Percentiles rank a stretch among this genome's conserved stretches.
Evolutionary conservation across 2,113 vertebrate species (phyloP).

Genomic region (Ciconia maguari): DNA sequence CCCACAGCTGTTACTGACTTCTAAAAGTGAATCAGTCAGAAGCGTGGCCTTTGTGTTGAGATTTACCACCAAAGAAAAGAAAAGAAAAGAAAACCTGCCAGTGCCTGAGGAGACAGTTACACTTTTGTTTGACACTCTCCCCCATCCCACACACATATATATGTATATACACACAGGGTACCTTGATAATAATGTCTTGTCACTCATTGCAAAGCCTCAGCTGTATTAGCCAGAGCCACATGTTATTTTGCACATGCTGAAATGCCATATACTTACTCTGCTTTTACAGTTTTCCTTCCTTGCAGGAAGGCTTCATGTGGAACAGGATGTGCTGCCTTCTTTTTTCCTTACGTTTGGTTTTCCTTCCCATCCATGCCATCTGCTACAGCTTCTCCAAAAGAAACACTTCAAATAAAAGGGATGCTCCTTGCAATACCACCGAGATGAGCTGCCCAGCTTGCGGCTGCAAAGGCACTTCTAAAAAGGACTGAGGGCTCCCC

Average conservation of each 20-base stretch:
- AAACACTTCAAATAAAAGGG: background rate
- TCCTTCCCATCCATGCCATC: background rate
- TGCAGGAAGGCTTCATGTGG: background rate
- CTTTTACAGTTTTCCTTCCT: background rate
- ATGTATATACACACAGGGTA: background rate
- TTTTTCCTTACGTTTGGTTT: background rate
- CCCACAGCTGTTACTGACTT: background rate
- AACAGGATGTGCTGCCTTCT: background rate
- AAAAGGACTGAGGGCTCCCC: background rate
- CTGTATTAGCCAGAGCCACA: background rate
- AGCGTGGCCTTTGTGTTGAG: background rate
- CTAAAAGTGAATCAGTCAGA: background rate
- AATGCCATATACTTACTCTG: background rate
- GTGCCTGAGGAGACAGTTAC: background rate
- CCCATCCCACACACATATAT: background rate
- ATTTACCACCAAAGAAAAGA: background rate
- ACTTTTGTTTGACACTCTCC: background rate
- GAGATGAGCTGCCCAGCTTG: background rate
- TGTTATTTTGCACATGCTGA: background rate
- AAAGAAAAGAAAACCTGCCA: background rate
- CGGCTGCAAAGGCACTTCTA: background rate
- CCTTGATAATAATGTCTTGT: background rate
- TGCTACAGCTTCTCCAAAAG: background rate
- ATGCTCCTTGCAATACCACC: background rate
- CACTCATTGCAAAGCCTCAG: background rate